Base-by-base conservation (phyloP, 2,888 invertebrate species). In the Orthonychiurus folsomi region DNA sequence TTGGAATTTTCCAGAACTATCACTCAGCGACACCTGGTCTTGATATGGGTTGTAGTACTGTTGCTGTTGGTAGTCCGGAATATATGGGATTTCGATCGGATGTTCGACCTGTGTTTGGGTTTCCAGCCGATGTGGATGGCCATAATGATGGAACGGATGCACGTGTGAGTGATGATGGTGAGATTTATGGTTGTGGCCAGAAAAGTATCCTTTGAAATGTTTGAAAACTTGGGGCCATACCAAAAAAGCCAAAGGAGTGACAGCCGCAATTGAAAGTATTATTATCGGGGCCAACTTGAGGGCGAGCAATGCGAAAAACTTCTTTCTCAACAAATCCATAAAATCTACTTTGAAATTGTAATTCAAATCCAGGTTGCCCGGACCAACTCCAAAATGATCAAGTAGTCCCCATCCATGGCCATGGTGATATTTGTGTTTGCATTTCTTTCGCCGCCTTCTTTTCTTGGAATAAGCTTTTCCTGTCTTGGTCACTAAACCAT, bases 351-450 rank as follows among this genome's bases (percentile, higher is more conserved):
- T 37, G 9, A n/a, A 52, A 12, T 5, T 3, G 47, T 20, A 26
- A n/a, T 57, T 57, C n/a, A 57, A n/a, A 23, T 57, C 57, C 12
- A 57, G 3, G 20, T 57, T 28, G 23, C 20, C 5, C 3, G 52
- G 52, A 37, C 15, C 5, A 5, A 37, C 5, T n/a, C n/a, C n/a
- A 15, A 37, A 37, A 37, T 15, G 5, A 52, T 5, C 9, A 5
- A 52, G 20, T 5, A 52, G 3, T 9, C 52, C 24, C 37, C 37
- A 37, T 15, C 37, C 37, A 37, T 37, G 37, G 15, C 37, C 37
- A 37, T 37, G 37, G n/a, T 52, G 52, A 21, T 52, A 21, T 23
- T 52, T 52, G 12, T 48, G 12, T 23, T 52, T 52, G 9, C 24
- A 21, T 20, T 52, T 52, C 52, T 52, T 52, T 52, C 24, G 5